Percentiles rank a stretch among this genome's conserved stretches.
These are phyloP conservation scores for Teleiodes luculella DNA, from an alignment of 2,888 invertebrate species.

Conservation along the genomic window DNA sequence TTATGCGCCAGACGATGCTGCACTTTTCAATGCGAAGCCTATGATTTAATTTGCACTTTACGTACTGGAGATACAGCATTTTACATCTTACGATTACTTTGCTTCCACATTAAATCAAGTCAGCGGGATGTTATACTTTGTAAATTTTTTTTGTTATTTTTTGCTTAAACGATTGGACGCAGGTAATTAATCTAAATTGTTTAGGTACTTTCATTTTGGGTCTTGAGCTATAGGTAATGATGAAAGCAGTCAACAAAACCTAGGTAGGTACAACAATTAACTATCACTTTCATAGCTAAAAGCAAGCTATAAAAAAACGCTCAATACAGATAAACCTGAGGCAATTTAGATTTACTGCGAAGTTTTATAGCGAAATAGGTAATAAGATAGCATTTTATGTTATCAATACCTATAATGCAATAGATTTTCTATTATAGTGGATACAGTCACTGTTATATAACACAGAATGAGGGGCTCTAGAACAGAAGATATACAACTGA, in stretches of 20 bases:
- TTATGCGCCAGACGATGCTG: constrained; percentile 25
- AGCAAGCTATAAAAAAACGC: too few relatives aligned
- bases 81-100: constrained; percentile 8
- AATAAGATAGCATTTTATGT: too few relatives aligned
- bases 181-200: constrained; percentile 11
- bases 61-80: constrained; percentile 22
- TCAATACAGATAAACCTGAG: too few relatives aligned
- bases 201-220: too few relatives aligned
- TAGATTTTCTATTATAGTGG: too few relatives aligned
- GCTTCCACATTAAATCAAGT: constrained; percentile 5
- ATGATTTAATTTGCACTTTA: constrained; percentile 31
- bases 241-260: neutral
- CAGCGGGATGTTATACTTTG: constrained; percentile 12
- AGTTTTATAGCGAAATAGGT: too few relatives aligned
- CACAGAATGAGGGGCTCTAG: neutral
- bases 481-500: neutral
- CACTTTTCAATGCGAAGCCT: constrained; percentile 14
- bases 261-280: too few relatives aligned
- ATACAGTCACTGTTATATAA: neutral
- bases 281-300: too few relatives aligned
- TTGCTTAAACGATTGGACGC: constrained; percentile 17
- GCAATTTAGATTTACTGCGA: too few relatives aligned
- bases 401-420: too few relatives aligned
- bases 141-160: constrained; percentile 28
- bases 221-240: constrained; percentile 1